Percentiles rank a stretch among this genome's conserved stretches.
Evolutionary conservation across 2,113 vertebrate species (phyloP).

Genomic region (Vanacampus margaritifer): DNA sequence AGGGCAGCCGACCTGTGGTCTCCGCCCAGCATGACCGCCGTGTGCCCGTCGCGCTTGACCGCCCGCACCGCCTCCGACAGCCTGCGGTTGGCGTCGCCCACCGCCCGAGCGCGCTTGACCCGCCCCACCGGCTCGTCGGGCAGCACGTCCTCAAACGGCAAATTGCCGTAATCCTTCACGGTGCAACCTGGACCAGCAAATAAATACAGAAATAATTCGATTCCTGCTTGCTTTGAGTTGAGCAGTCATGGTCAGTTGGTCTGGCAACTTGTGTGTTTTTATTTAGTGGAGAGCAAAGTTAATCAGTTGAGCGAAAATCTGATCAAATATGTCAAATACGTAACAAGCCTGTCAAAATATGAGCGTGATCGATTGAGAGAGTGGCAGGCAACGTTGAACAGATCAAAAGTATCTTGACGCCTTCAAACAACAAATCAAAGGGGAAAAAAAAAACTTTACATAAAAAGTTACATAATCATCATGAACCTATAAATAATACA

Average conservation of each 20-base stretch:
- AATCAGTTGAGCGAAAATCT: background rate
- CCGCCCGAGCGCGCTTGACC: constrained; percentile 47
- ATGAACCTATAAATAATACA: too few relatives aligned
- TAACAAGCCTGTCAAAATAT: background rate
- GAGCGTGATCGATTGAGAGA: too few relatives aligned
- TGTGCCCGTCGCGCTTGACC: constrained; percentile 65
- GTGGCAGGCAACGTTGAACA: too few relatives aligned
- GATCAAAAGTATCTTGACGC: too few relatives aligned
- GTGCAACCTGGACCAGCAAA: constrained; percentile 53
- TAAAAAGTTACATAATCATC: too few relatives aligned
- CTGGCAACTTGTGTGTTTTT: background rate
- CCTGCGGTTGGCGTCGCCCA: constrained; percentile 66
- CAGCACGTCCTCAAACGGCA: constrained; percentile 56
- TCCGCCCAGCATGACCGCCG: constrained; percentile 70
- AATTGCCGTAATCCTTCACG: constrained; percentile 76
- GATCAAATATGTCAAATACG: background rate
- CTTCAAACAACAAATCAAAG: too few relatives aligned
- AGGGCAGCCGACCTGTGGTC: constrained; percentile 70
- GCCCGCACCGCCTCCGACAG: constrained; percentile 56
- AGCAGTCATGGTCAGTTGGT: too few relatives aligned
- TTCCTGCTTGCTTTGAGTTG: too few relatives aligned
- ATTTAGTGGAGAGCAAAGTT: background rate
- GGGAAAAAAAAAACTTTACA: too few relatives aligned
- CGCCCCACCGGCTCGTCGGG: constrained; percentile 40
- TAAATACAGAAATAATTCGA: too few relatives aligned